Evolutionary conservation across 2,888 invertebrate genomes (phyloP), one percentile per base, ranked within the genome.

Genomic region (Psylliodes chrysocephalus): DNA sequence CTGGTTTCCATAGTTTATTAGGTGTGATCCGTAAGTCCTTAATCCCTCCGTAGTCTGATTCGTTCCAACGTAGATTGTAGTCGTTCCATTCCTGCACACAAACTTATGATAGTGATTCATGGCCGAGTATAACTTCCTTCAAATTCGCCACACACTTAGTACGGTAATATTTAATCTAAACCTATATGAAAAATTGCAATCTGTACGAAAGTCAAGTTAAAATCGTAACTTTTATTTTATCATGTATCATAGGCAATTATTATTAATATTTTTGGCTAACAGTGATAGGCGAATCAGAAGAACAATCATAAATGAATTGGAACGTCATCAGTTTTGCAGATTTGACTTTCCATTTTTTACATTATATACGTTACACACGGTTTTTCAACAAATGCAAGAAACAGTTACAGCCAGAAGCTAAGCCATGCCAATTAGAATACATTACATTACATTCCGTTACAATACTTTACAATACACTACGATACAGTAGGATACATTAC

Each of bases 21-120:
- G 97, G 95, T 70, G 97, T 96, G 81, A 99, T 94, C 79, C 96
- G 89, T 66, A 99, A 89, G 82, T 94, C 95, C 82, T 93, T 94
- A 60, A 99, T 94, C 59, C 93, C 93, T 35, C 96, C 97, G 81
- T 94, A 98, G 78, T 98, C 96, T 64, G 92, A 89, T 81, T 94
- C 93, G 84, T 98, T 96, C 98, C 98, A 99, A 78, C 92, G 88
- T 77, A 99, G 88, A 84, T 97, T 98, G 86, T 95, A 95, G 85
- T 98, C 98, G 81, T 91, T 94, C 98, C 98, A 99, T 87, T 95
- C 95, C 97, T 97, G 87, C 15, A 59, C 35, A 33, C 33, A 33
- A 35, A 3, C 7, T 49, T 19, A 49, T 49, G 28, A 25, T 47
- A 47, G 14, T 25, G 19, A 44, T 44, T 44, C 19, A 19, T 17